A percentile compares a stretch with the other conserved stretches of the same genome.
Conservation (phyloP, 2,113 vertebrate genomes). For the Corydoras sp. region DNA sequence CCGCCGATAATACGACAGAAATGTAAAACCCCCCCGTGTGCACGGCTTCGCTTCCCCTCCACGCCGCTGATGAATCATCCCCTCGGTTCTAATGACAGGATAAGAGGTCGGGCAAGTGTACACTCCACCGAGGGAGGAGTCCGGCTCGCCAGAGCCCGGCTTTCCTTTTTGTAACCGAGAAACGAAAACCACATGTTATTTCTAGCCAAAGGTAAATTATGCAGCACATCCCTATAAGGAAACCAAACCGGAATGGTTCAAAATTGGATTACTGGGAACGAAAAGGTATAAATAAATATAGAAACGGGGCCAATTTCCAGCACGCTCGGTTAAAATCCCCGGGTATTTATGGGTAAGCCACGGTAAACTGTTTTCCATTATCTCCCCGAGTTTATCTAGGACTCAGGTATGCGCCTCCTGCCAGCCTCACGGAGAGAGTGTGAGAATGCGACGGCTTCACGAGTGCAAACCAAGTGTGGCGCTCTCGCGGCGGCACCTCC, state of each 20-base stretch:
- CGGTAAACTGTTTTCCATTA: conserved; percentile 54
- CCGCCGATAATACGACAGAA: no score
- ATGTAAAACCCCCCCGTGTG: no score
- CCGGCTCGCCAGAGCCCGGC: conserved; percentile 25
- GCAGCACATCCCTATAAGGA: conserved; percentile 70
- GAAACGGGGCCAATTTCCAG: conserved; percentile 39
- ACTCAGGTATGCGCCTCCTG: conserved; percentile 43
- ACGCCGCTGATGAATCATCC: conserved; percentile 23
- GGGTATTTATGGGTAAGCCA: conserved; percentile 8
- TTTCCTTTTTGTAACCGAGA: conserved; percentile 34
- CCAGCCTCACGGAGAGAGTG: conserved; percentile 33
- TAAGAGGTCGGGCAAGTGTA: conserved; percentile 23
- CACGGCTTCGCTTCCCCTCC: neutral
- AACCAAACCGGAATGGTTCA: conserved; percentile 62
- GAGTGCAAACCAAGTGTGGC: neutral
- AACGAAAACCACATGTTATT: conserved; percentile 66
- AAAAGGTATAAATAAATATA: conserved; percentile 59
- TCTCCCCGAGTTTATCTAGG: conserved; percentile 52
- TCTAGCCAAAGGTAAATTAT: conserved; percentile 67
- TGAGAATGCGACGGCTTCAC: conserved; percentile 32
- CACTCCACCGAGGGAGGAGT: conserved; percentile 24
- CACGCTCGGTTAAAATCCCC: conserved; percentile 42
- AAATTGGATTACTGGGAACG: conserved; percentile 66
- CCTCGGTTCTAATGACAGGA: conserved; percentile 32
- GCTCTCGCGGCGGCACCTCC: conserved; percentile 8